Evolutionary conservation across 2,113 vertebrate species (phyloP).

Genomic region (Myrmecobius fasciatus): DNA sequence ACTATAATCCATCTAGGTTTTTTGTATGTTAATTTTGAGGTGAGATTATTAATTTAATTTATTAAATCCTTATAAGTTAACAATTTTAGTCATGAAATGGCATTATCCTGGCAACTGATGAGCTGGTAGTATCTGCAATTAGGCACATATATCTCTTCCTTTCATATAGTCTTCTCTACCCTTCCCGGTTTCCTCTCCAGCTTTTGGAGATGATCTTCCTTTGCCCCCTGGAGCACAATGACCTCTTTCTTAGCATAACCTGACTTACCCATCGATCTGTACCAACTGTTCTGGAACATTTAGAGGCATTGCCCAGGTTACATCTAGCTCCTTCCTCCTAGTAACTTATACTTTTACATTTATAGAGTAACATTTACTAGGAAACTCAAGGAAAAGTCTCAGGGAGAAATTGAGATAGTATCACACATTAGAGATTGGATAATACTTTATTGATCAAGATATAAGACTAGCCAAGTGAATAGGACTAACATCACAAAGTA

Average conservation of each 20-base stretch:
- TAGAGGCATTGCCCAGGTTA: not conserved
- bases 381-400: not conserved
- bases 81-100: not conserved
- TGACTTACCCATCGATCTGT: not conserved
- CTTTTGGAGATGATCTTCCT: not conserved
- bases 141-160: not conserved
- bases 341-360: not conserved
- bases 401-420: too few relatives aligned
- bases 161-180: not conserved
- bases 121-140: not conserved
- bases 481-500: too few relatives aligned
- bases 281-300: not conserved
- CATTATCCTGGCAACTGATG: not conserved
- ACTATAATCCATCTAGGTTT: not conserved
- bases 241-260: not conserved
- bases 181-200: not conserved
- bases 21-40: not conserved
- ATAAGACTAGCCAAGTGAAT: too few relatives aligned
- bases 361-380: not conserved
- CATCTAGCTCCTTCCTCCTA: not conserved
- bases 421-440: too few relatives aligned
- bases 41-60: not conserved
- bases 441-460: too few relatives aligned
- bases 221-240: not conserved
- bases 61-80: not conserved